Base-by-base conservation (phyloP, 1,140 invertebrate species). In the Calosoma granatense region DNA sequence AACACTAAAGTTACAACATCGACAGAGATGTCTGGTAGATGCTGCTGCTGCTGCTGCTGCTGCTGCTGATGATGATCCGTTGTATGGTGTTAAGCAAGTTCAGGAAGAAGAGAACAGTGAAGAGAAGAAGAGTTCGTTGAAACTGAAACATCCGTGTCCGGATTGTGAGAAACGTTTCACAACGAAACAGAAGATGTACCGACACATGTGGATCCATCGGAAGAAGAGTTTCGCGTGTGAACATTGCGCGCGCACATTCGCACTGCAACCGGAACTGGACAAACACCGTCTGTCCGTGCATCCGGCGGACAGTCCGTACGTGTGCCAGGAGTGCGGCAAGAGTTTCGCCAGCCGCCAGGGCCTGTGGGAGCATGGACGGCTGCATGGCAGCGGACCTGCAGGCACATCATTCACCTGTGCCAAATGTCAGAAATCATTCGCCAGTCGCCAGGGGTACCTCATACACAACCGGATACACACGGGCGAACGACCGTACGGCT, bases 401-500 rank as follows among this genome's bases (percentile, higher is more conserved):
- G 72, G 70, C 0, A 70, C 72, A 54, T n/a, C n/a, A n/a, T 77
- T 76, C 59, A 71, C 72, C 17, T 92, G 89, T 63, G 75, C 74
- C 20, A 72, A 70, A n/a, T 78, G 76, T 58, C 70, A 70, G 1
- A 76, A 78, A 57, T 74, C 71, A 0, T 76, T 77, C 47, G 71
- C 75, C 43, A 76, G 76, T 60, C 65, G 81, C 63, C 90, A 90
- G 78, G 78, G 90, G 0, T 78, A 77, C 55, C 76, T 84, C 55
- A 87, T 86, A 56, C 82, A 84, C 61, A 72, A 77, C 54, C 70
- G 81, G 9, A 79, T 75, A 1, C 81, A 83, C 52, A 80, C 79
- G 0, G 80, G 79, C 0, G 79, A 82, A 59, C 76, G 78, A 51
- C 76, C 84, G 0, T 87, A 87, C 61, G 82, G 80, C 19, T 92